phyloP scores from a whole-genome alignment of 2,113 vertebrate genomes.

The Pogonocichla stellata region DNA sequence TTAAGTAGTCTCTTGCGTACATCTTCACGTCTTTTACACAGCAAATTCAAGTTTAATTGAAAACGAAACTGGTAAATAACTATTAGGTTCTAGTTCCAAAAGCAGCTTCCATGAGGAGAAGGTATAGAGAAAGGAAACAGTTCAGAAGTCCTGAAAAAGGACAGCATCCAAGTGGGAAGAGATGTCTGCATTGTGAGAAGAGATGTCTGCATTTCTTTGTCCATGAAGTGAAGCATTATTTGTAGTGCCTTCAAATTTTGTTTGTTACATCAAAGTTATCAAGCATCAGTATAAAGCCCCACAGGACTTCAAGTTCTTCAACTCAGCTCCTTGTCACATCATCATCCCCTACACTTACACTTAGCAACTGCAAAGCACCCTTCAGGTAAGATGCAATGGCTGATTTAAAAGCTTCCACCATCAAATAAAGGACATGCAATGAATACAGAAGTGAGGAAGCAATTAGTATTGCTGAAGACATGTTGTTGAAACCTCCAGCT shows the following conservation, averaged over 20 bases:
- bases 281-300: background rate
- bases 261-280: background rate
- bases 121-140: background rate
- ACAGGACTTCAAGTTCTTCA: background rate
- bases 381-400: background rate
- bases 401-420: slow-evolving; percentile 35
- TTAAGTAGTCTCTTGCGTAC: background rate
- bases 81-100: background rate
- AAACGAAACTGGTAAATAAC: background rate
- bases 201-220: background rate
- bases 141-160: background rate
- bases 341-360: background rate
- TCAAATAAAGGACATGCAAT: slow-evolving; percentile 2
- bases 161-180: background rate
- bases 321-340: background rate
- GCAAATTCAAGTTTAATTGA: background rate
- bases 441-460: background rate
- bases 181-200: background rate
- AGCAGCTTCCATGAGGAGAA: background rate
- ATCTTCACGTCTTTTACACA: background rate
- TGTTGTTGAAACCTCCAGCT: slow-evolving; percentile 4
- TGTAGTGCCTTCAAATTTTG: background rate
- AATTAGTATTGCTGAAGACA: slow-evolving; percentile 19
- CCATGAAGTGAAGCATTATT: background rate
- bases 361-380: background rate